These are phyloP conservation scores for Azorinus chamasolen DNA, from an alignment of 2,888 invertebrate species.

Conservation along the genomic window DNA sequence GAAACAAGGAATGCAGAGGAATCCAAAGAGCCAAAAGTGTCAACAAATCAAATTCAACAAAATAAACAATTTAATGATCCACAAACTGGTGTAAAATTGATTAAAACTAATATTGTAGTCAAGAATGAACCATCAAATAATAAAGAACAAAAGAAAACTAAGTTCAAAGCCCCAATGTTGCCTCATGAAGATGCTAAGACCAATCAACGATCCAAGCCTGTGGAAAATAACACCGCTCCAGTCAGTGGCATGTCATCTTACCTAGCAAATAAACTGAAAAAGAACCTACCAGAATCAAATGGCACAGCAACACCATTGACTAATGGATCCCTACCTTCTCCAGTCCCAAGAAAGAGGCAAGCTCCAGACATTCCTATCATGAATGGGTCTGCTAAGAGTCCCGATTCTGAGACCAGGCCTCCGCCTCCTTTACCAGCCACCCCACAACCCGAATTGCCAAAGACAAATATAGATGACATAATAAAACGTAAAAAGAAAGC, in stretches of 20 bases:
- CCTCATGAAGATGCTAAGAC: conserved; percentile 7
- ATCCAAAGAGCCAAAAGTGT: too few relatives aligned
- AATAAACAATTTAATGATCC: too few relatives aligned
- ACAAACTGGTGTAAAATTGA: conserved; percentile 24
- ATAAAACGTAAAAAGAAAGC: conserved; percentile 58
- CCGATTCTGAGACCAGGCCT: conserved; percentile 18
- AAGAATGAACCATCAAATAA: too few relatives aligned
- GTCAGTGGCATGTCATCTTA: conserved; percentile 73
- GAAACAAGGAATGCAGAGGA: conserved; percentile 17
- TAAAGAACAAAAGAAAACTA: background rate
- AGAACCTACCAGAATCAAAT: conserved; percentile 49
- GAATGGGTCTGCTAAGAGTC: conserved; percentile 16
- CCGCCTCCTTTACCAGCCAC: conserved; percentile 54
- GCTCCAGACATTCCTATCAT: conserved; percentile 45
- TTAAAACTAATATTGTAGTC: conserved; percentile 26
- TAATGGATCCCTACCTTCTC: conserved; percentile 62
- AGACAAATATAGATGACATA: conserved; percentile 76
- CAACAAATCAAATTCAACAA: too few relatives aligned
- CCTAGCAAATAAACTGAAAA: conserved; percentile 68
- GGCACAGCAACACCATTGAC: conserved; percentile 44
- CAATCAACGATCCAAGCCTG: conserved; percentile 17
- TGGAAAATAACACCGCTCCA: conserved; percentile 47
- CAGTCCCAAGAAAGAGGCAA: conserved; percentile 61
- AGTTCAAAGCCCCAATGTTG: conserved; percentile 4
- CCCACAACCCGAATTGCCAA: conserved; percentile 56